A percentile compares a stretch with the other conserved stretches of the same genome.
These are phyloP conservation scores for Ceratoteleas bidentatus DNA, from an alignment of 1,140 invertebrate genomes.

Conservation along the genomic window DNA sequence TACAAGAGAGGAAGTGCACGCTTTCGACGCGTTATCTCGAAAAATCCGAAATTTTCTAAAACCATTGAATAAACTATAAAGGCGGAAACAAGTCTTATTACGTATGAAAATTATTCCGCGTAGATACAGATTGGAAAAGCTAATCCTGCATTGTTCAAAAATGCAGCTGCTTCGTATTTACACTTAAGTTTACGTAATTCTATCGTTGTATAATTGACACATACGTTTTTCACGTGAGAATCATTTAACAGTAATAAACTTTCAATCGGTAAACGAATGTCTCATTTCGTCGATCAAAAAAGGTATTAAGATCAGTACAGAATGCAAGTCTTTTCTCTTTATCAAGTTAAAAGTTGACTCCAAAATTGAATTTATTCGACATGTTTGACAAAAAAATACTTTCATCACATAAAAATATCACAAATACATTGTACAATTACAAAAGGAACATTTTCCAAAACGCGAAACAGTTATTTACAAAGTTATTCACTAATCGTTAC, in stretches of 20 bases:
- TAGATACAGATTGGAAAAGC: slow-evolving; percentile 54
- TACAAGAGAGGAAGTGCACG: not conserved
- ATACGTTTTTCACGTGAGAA: slow-evolving; percentile 23
- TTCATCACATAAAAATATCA: slow-evolving; percentile 48
- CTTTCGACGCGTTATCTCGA: slow-evolving; percentile 30
- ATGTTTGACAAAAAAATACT: slow-evolving; percentile 7
- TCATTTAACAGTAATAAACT: slow-evolving; percentile 34
- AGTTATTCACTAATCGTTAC: not conserved
- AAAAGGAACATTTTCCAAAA: not conserved
- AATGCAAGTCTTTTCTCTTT: too few species aligned
- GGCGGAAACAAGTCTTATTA: slow-evolving; percentile 52
- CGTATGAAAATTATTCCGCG: slow-evolving; percentile 31
- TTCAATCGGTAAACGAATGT: slow-evolving; percentile 22
- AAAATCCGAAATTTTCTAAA: slow-evolving; percentile 54
- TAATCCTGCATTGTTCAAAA: slow-evolving; percentile 23
- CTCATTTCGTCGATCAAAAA: not conserved
- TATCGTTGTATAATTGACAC: slow-evolving; percentile 48
- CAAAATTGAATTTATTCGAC: slow-evolving; percentile 11
- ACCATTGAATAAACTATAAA: slow-evolving; percentile 57
- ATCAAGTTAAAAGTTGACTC: not conserved
- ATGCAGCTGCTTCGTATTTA: slow-evolving; percentile 36
- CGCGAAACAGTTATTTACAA: slow-evolving; percentile 8
- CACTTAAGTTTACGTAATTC: slow-evolving; percentile 33
- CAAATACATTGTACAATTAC: slow-evolving; percentile 22
- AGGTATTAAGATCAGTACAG: not conserved